Evolutionary conservation across 2,113 vertebrate species (phyloP).

Genomic region (Xenopus borealis): DNA sequence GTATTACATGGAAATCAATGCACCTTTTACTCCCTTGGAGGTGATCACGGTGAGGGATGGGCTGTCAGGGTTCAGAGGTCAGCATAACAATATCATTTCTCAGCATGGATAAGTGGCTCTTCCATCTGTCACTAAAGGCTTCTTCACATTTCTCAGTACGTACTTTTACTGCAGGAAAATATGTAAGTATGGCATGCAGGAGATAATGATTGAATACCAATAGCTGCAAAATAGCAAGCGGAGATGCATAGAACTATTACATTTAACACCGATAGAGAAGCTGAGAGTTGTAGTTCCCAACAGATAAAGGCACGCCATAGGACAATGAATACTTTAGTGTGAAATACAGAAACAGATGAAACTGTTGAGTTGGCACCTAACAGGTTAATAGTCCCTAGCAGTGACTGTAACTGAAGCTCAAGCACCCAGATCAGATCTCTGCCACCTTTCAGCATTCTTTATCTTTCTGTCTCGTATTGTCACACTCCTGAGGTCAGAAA

Average conservation of each 20-base stretch:
- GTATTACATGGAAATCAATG: conserved; percentile 97
- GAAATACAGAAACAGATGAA: no score
- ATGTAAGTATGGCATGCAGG: no score
- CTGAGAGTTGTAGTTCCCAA: no score
- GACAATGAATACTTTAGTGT: no score
- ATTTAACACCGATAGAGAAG: no score
- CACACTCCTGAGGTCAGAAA: conserved; percentile 23
- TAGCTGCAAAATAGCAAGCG: no score
- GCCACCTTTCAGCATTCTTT: conserved; percentile 64
- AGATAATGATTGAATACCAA: no score
- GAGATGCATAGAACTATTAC: background rate
- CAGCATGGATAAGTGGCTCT: conserved; percentile 42
- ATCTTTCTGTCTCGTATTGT: conserved; percentile 47
- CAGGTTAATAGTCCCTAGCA: conserved; percentile 19
- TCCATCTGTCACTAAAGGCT: conserved; percentile 33
- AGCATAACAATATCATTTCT: conserved; percentile 55
- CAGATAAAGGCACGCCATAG: no score
- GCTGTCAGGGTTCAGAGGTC: conserved; percentile 58
- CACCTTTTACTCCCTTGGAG: conserved; percentile 77
- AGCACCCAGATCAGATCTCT: conserved; percentile 63
- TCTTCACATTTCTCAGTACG: conserved; percentile 10
- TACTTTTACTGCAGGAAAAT: no score
- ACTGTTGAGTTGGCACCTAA: background rate
- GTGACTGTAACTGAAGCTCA: conserved; percentile 30
- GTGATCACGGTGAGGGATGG: conserved; percentile 71